Evolutionary conservation across 23 tunicate species (phyloP).

Genomic region (Oikopleura vanhoeffeni): DNA sequence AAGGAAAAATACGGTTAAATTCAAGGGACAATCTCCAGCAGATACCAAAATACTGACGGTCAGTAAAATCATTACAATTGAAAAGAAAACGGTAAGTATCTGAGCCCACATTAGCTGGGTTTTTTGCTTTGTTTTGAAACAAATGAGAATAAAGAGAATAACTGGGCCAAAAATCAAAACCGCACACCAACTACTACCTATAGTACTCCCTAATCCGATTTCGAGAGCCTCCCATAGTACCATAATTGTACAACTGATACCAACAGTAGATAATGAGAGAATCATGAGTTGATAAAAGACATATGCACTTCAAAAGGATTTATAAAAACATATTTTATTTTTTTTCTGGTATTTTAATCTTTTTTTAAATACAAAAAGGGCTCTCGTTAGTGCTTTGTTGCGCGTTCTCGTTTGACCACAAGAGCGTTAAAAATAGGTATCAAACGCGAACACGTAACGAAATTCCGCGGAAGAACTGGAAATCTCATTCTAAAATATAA

Average conservation of each 20-base stretch:
- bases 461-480: no score
- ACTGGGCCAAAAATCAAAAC: background rate
- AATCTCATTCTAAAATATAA: no score
- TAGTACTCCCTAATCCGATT: background rate
- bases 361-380: no score
- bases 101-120: background rate
- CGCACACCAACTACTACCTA: background rate
- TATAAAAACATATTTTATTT: no score
- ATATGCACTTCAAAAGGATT: no score
- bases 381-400: no score
- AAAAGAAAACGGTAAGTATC: background rate
- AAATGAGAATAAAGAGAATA: background rate
- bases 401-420: no score
- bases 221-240: background rate
- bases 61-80: background rate
- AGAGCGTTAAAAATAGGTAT: no score
- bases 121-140: background rate
- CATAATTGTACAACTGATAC: background rate
- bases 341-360: no score
- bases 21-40: background rate
- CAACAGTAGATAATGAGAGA: background rate
- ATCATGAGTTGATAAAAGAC: background rate
- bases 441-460: no score
- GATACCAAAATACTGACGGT: background rate
- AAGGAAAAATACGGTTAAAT: background rate